Conservation (phyloP, 2,113 vertebrate genomes). For the Takifugu flavidus region DNA sequence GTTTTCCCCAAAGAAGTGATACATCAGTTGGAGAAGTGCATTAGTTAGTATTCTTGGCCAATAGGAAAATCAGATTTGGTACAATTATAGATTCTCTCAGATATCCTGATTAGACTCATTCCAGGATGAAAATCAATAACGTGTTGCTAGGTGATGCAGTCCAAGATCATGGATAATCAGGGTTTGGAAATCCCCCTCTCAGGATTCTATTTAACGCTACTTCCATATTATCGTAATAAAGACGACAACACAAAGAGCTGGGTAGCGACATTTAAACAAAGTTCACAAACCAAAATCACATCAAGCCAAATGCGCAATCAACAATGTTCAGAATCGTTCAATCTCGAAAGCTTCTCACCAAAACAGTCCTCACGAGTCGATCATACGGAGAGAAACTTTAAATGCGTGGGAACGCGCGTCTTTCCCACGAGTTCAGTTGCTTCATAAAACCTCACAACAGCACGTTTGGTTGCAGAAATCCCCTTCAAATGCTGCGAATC, state of each 20-base stretch:
- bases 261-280: constrained; percentile 68
- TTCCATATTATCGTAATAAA: constrained; percentile 52
- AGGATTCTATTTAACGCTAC: constrained; percentile 79
- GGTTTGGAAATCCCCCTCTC: constrained; percentile 69
- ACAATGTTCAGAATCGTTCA: constrained; percentile 8
- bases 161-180: constrained; percentile 73
- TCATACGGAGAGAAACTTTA: not conserved
- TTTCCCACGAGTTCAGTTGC: constrained; percentile 10
- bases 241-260: constrained; percentile 56
- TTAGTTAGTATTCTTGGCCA: constrained; percentile 45
- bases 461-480: constrained; percentile 11
- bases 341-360: constrained; percentile 44
- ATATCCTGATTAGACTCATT: constrained; percentile 71
- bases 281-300: constrained; percentile 67
- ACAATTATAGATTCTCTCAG: constrained; percentile 55
- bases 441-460: not conserved
- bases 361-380: constrained; percentile 4
- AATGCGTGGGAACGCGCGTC: constrained; percentile 25
- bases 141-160: constrained; percentile 66
- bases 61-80: constrained; percentile 59
- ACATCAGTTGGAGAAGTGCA: constrained; percentile 48
- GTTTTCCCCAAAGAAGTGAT: constrained; percentile 79
- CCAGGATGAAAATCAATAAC: constrained; percentile 66
- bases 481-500: constrained; percentile 11
- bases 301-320: constrained; percentile 49